phyloP scores from a whole-genome alignment of 1,140 invertebrate species.

The Musca domestica region DNA sequence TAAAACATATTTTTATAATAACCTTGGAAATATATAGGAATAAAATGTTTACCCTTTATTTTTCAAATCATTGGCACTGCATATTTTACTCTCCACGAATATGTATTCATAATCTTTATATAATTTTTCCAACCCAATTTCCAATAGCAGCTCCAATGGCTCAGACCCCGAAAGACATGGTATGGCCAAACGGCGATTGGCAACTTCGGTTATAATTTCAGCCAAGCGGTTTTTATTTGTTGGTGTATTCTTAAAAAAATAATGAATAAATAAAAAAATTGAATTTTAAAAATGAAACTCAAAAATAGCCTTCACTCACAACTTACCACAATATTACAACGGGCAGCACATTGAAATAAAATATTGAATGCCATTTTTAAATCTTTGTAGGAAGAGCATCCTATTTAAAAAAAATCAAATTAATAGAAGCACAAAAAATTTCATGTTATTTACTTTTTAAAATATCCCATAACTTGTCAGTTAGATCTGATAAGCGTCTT shows the following conservation, averaged over 20 bases:
- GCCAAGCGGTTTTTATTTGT: constrained; percentile 51
- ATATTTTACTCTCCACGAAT: constrained; percentile 49
- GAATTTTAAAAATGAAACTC: neutral
- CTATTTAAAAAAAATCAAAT: too few relatives aligned
- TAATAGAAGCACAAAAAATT: neutral
- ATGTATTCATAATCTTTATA: constrained; percentile 52
- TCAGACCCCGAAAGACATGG: constrained; percentile 48
- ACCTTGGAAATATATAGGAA: neutral
- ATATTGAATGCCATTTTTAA: constrained; percentile 44
- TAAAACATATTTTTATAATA: constrained; percentile 22
- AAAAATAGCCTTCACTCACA: neutral
- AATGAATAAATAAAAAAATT: neutral
- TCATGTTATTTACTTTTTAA: constrained; percentile 33
- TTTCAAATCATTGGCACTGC: constrained; percentile 39
- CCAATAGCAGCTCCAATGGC: constrained; percentile 48
- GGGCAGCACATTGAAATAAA: constrained; percentile 48
- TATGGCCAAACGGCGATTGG: constrained; percentile 47
- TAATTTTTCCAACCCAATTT: constrained; percentile 51
- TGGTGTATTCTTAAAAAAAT: constrained; percentile 43
- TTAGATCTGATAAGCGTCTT: constrained; percentile 40
- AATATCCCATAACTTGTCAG: constrained; percentile 50
- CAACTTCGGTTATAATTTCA: constrained; percentile 47
- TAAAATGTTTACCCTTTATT: constrained; percentile 9
- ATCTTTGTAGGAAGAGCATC: constrained; percentile 45
- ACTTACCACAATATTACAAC: constrained; percentile 49